Evolutionary conservation across 1,140 invertebrate genomes (phyloP).

Genomic region (Drosophila oshimai): DNA sequence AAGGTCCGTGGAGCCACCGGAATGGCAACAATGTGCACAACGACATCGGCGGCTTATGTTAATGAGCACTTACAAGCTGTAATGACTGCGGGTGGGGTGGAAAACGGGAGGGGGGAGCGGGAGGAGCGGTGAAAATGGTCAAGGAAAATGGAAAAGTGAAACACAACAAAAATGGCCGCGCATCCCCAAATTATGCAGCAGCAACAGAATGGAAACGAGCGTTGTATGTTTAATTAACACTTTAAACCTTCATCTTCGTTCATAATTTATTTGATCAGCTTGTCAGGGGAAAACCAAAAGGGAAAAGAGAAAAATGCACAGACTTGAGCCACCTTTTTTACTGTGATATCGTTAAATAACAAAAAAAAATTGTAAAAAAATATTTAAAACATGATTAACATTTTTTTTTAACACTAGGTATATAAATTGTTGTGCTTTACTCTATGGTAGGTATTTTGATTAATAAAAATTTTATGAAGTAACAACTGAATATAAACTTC

Average conservation of each 20-base stretch:
- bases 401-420: too few species aligned
- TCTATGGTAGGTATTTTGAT: too few species aligned
- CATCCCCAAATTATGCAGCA: constrained; percentile 41
- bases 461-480: too few species aligned
- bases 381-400: too few species aligned
- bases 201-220: constrained; percentile 16
- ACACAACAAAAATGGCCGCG: constrained; percentile 5
- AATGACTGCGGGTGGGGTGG: constrained; percentile 39
- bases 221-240: constrained; percentile 71
- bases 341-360: too few species aligned
- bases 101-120: neutral
- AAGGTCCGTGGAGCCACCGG: constrained; percentile 10
- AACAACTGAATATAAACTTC: too few species aligned
- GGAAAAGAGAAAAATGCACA: neutral
- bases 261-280: constrained; percentile 58
- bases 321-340: too few species aligned
- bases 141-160: constrained; percentile 2
- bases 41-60: constrained; percentile 69
- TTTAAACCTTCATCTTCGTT: constrained; percentile 63
- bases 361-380: too few species aligned
- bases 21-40: constrained; percentile 44
- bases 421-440: too few species aligned
- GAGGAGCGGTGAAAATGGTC: neutral
- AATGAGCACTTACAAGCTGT: constrained; percentile 75
- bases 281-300: neutral